phyloP scores from a whole-genome alignment of 2,113 vertebrate species.

The Cynocephalus volans region DNA sequence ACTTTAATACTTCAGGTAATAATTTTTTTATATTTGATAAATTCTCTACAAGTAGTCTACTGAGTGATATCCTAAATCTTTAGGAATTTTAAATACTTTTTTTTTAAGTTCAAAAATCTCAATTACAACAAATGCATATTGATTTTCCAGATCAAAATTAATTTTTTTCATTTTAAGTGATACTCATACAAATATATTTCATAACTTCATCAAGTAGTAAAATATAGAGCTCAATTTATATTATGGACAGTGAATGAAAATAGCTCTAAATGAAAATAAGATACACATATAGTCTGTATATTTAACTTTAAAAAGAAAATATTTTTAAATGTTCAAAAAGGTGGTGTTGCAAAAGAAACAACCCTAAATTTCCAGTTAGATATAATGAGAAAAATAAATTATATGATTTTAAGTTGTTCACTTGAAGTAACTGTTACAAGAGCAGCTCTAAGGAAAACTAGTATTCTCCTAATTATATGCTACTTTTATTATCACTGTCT shows the following conservation, averaged over 20 bases:
- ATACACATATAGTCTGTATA: neutral
- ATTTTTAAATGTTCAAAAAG: neutral
- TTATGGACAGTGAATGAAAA: neutral
- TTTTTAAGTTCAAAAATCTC: neutral
- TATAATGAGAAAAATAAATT: slow-evolving; percentile 14
- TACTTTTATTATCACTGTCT: slow-evolving; percentile 63
- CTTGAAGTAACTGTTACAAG: neutral
- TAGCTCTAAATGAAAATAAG: neutral
- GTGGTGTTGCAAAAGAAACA: neutral
- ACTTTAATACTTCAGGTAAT: neutral
- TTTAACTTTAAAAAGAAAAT: neutral
- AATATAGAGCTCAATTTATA: neutral
- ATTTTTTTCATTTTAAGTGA: neutral
- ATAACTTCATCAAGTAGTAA: neutral
- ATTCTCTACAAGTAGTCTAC: neutral
- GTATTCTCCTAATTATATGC: slow-evolving; percentile 68
- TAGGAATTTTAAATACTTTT: neutral
- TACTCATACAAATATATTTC: neutral
- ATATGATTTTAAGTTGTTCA: slow-evolving; percentile 44
- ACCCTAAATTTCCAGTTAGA: slow-evolving; percentile 42
- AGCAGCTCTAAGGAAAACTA: neutral
- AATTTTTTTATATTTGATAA: neutral
- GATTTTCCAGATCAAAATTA: neutral
- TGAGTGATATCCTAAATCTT: neutral
- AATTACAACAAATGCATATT: neutral